phyloP scores from a whole-genome alignment of 2,797 vertebrate species.

The Epinephelus malabaricus region DNA sequence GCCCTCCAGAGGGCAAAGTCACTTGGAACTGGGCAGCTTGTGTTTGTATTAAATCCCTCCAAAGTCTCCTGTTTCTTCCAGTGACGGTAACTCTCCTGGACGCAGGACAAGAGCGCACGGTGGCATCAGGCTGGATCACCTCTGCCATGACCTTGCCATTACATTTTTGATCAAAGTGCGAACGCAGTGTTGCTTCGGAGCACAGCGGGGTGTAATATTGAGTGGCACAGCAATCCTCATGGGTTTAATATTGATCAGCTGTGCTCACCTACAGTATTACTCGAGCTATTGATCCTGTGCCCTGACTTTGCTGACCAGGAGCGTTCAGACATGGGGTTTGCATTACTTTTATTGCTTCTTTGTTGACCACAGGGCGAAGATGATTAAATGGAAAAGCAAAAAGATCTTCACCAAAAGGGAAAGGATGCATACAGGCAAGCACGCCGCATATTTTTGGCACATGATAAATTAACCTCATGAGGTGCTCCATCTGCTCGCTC shows the following conservation, averaged over 20 bases:
- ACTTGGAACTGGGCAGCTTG: conserved; percentile 44
- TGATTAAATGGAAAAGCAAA: conserved; percentile 34
- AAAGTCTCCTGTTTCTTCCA: conserved; percentile 59
- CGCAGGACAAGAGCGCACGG: conserved; percentile 15
- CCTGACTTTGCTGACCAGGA: conserved; percentile 63
- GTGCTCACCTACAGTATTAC: conserved; percentile 39
- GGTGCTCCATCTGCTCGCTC: conserved; percentile 55
- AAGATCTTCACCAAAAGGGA: not conserved
- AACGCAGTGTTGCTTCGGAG: conserved; percentile 19
- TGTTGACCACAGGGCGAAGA: conserved; percentile 19
- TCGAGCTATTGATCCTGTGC: conserved; percentile 48
- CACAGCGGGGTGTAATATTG: conserved; percentile 29
- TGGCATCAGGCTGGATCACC: conserved; percentile 16
- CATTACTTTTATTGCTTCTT: conserved; percentile 49
- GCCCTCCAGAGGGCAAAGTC: conserved; percentile 63
- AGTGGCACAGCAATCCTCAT: conserved; percentile 47
- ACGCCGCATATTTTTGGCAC: conserved; percentile 28
- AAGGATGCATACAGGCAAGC: conserved; percentile 21
- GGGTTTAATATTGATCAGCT: conserved; percentile 64
- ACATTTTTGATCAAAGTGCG: conserved; percentile 33
- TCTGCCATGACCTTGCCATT: conserved; percentile 38
- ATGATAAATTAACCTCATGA: conserved; percentile 1
- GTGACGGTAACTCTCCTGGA: conserved; percentile 28
- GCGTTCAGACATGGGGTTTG: conserved; percentile 45
- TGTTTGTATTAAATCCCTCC: conserved; percentile 53